These are phyloP conservation scores for Stictocephala bisonia DNA, from an alignment of 2,888 invertebrate species.

Conservation along the genomic window DNA sequence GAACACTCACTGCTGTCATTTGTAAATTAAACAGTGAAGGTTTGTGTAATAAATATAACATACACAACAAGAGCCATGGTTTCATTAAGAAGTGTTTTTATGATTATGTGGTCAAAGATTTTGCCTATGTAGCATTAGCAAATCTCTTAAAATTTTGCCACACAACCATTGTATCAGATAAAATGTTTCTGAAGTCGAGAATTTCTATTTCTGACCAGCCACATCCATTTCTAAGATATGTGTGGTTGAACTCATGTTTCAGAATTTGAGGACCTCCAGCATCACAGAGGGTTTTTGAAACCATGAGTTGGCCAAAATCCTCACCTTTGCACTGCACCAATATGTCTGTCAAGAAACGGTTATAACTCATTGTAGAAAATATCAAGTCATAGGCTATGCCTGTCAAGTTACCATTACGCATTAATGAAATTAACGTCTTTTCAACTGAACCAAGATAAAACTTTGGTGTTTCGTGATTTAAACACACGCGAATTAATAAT, in stretches of 20 bases:
- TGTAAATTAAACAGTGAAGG: no score
- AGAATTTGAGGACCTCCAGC: constrained; percentile 32
- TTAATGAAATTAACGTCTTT: constrained; percentile 7
- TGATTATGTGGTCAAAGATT: no score
- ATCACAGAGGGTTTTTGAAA: background rate
- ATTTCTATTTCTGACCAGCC: constrained; percentile 32
- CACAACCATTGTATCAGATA: constrained; percentile 23
- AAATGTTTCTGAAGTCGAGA: constrained; percentile 28
- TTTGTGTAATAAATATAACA: no score
- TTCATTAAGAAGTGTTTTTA: no score
- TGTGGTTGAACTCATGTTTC: constrained; percentile 8
- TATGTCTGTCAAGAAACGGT: constrained; percentile 8
- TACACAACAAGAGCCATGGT: no score
- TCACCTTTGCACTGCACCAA: background rate
- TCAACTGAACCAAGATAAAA: constrained; percentile 13
- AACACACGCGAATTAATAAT: background rate
- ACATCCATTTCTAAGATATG: background rate
- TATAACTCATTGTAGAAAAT: constrained; percentile 2
- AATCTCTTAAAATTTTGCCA: constrained; percentile 37
- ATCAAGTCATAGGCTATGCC: constrained; percentile 4
- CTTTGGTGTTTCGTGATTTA: background rate
- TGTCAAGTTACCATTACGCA: background rate
- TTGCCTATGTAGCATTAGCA: no score
- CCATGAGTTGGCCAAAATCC: constrained; percentile 3
- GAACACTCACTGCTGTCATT: no score